Evolutionary conservation across 2,113 vertebrate species (phyloP).

Genomic region (Sphyrna mokarran): DNA sequence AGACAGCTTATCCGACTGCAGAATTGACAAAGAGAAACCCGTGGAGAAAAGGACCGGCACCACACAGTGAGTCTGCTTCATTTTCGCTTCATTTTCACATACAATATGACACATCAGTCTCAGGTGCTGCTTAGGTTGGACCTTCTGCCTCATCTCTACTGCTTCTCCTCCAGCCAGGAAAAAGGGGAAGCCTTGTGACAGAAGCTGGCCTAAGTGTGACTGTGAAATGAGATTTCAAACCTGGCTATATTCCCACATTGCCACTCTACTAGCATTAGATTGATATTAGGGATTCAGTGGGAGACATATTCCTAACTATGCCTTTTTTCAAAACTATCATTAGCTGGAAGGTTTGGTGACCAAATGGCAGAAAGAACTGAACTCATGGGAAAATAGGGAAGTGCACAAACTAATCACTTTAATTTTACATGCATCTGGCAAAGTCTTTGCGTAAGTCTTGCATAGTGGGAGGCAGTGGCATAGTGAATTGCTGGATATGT

Average conservation of each 20-base stretch:
- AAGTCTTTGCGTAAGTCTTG: neutral
- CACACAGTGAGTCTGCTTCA: neutral
- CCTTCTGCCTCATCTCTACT: neutral
- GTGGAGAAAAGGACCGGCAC: neutral
- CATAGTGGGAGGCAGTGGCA: too few relatives aligned
- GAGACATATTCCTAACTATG: neutral
- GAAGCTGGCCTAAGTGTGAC: neutral
- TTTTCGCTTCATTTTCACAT: neutral
- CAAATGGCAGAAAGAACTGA: too few relatives aligned
- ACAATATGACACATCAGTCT: neutral
- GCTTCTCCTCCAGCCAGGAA: neutral
- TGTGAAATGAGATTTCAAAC: neutral
- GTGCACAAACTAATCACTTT: neutral
- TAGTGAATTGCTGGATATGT: too few relatives aligned
- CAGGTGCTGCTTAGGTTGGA: neutral
- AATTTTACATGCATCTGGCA: neutral
- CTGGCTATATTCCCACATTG: neutral
- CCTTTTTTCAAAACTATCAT: neutral
- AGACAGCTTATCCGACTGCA: neutral
- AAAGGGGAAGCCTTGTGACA: too few relatives aligned
- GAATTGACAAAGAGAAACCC: conserved; percentile 4
- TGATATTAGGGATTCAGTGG: neutral
- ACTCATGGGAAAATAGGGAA: neutral
- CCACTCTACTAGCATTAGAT: neutral
- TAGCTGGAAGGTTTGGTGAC: neutral